phyloP scores from a whole-genome alignment of 2,113 vertebrate species.

The Ibidorhyncha struthersii region DNA sequence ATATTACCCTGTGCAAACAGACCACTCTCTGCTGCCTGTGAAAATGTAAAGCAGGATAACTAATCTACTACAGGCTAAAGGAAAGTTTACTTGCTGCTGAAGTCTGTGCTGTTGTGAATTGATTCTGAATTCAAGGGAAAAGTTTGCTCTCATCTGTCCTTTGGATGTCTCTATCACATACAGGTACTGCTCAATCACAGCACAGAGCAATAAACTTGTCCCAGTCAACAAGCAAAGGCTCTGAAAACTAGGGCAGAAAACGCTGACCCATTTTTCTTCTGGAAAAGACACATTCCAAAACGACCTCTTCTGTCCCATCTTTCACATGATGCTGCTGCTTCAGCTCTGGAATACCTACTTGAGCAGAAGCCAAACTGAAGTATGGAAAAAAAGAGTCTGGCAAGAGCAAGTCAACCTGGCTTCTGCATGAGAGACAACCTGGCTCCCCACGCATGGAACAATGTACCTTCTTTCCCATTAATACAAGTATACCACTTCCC shows the following conservation, averaged over 20 bases:
- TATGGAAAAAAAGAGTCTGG: background rate
- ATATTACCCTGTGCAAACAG: background rate
- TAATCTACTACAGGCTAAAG: background rate
- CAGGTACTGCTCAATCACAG: background rate
- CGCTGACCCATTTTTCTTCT: constrained; percentile 31
- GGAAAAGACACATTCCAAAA: background rate
- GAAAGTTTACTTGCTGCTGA: background rate
- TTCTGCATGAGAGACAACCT: background rate
- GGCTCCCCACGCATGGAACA: background rate
- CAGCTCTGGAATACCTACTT: background rate
- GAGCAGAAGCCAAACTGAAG: background rate
- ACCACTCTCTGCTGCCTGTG: background rate
- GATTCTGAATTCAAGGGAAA: background rate
- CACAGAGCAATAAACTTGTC: background rate
- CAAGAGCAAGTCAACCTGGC: background rate
- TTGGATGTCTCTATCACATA: background rate
- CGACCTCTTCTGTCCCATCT: constrained; percentile 12
- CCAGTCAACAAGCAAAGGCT: background rate
- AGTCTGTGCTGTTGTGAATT: background rate
- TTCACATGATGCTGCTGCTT: background rate
- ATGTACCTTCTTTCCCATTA: background rate
- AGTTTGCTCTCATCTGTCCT: background rate
- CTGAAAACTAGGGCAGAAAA: constrained; percentile 42
- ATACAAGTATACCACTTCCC: background rate
- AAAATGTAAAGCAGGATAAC: background rate